Conservation (phyloP, 2,113 vertebrate species). For the Caloenas nicobarica region DNA sequence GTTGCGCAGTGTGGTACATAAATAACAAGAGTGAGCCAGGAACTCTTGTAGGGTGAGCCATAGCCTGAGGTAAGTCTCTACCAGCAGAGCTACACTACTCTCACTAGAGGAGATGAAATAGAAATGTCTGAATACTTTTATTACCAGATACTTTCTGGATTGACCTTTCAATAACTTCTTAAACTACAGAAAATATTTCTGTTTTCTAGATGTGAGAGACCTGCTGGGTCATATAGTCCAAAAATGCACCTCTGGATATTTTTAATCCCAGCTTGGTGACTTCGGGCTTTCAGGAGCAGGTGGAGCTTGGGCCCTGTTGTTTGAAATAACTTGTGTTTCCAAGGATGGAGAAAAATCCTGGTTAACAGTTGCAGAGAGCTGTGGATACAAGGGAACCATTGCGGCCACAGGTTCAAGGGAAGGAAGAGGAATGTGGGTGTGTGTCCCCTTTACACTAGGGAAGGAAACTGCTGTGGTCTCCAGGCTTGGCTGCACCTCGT, state of each 20-base stretch:
- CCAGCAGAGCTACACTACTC: conserved; percentile 18
- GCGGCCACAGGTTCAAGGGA: neutral
- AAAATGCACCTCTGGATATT: neutral
- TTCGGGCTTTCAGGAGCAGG: conserved; percentile 2
- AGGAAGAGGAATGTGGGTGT: neutral
- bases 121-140: conserved; percentile 39
- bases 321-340: neutral
- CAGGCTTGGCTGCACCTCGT: neutral
- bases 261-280: conserved; percentile 19
- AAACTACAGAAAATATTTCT: conserved; percentile 29
- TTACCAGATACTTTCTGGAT: conserved; percentile 14
- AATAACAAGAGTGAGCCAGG: conserved; percentile 31
- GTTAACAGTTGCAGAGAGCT: neutral
- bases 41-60: conserved; percentile 23
- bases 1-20: conserved; percentile 10
- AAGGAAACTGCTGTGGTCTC: neutral
- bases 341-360: neutral
- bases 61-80: conserved; percentile 52
- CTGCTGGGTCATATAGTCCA: neutral
- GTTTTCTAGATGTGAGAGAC: conserved; percentile 43
- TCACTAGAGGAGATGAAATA: conserved; percentile 29
- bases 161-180: conserved; percentile 55
- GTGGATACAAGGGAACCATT: neutral
- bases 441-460: no score
- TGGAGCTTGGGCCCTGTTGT: neutral